A percentile compares a stretch with the other conserved stretches of the same genome.
Conservation (phyloP, 1,140 invertebrate species). For the Pogonomyrmex californicus region DNA sequence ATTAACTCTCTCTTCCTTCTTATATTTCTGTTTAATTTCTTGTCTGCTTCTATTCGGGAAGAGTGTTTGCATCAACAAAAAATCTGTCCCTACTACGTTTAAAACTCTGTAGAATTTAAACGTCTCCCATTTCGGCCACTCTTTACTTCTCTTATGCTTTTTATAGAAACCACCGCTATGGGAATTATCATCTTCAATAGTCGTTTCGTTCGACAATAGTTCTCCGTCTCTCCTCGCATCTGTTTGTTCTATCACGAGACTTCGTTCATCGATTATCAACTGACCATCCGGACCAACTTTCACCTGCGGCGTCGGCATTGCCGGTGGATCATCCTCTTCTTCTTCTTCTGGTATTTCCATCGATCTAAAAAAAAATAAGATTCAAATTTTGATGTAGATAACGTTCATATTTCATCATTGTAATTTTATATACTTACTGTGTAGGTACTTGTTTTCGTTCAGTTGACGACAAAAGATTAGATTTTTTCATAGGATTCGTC, state of each 20-base stretch:
- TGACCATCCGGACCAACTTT: conserved; percentile 96
- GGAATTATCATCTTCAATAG: conserved; percentile 89
- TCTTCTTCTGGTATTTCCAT: conserved; percentile 77
- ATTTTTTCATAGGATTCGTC: conserved; percentile 89
- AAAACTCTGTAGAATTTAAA: conserved; percentile 95
- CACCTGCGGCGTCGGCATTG: conserved; percentile 93
- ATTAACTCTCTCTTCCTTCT: conserved; percentile 89
- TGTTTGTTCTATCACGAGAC: conserved; percentile 93
- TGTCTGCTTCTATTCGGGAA: conserved; percentile 92
- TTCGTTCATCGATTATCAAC: conserved; percentile 95
- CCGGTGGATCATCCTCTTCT: conserved; percentile 85
- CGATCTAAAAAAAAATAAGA: conserved; percentile 43
- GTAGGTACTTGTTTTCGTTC: conserved; percentile 71
- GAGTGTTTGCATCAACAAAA: conserved; percentile 94
- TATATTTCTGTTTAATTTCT: conserved; percentile 94
- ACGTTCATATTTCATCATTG: neutral
- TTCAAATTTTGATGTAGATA: neutral
- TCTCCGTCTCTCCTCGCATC: conserved; percentile 89
- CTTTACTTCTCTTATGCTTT: conserved; percentile 88
- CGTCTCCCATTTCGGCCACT: conserved; percentile 92
- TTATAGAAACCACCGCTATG: conserved; percentile 90
- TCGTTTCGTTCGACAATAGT: conserved; percentile 89
- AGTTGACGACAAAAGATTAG: neutral
- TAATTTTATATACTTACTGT: conserved; percentile 85
- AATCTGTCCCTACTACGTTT: conserved; percentile 95